Conservation (phyloP, 2,113 vertebrate genomes). For the Tiliqua scincoides region DNA sequence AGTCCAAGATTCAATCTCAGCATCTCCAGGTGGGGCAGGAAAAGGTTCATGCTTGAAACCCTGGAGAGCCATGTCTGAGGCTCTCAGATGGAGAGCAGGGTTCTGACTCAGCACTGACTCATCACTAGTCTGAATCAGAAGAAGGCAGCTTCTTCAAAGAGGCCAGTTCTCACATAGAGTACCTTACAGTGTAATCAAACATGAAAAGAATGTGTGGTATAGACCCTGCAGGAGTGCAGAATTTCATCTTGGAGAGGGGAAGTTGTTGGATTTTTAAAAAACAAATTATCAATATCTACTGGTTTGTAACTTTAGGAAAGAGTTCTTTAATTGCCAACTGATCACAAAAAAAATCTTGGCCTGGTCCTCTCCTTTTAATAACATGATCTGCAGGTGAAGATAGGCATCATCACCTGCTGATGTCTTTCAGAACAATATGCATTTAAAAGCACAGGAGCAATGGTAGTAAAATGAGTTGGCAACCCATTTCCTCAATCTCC, state of each 20-base stretch:
- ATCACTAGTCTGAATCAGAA: no score
- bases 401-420: background rate
- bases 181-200: background rate
- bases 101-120: no score
- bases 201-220: background rate
- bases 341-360: background rate
- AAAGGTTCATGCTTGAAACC: no score
- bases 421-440: background rate
- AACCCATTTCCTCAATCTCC: background rate
- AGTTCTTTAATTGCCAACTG: background rate
- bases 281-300: background rate
- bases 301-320: background rate
- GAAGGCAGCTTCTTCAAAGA: no score
- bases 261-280: background rate
- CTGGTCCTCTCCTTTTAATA: background rate
- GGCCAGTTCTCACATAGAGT: background rate
- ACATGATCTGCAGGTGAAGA: background rate
- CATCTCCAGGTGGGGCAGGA: no score
- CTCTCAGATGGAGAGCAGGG: no score
- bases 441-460: background rate
- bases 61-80: no score
- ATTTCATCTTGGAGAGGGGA: background rate
- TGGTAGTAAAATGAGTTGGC: background rate
- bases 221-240: background rate
- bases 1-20: no score